A percentile compares a stretch with the other conserved stretches of the same genome.
Conservation (phyloP, 2,797 vertebrate genomes). For the Siniperca scherzeri region DNA sequence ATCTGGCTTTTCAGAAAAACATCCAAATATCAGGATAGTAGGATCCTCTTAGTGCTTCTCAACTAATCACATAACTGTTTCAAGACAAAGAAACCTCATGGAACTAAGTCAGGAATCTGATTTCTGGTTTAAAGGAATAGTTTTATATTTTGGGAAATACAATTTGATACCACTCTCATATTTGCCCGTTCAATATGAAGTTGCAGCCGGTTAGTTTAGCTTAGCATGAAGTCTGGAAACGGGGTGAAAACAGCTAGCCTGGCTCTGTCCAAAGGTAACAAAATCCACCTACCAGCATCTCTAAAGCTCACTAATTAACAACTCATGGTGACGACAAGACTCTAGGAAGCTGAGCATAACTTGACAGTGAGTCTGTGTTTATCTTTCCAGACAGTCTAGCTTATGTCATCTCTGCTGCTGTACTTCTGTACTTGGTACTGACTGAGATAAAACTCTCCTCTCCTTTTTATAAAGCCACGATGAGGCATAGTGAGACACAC, state of each 20-base stretch:
- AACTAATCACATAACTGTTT: neutral
- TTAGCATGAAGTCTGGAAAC: neutral
- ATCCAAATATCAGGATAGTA: neutral
- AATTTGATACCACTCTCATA: neutral
- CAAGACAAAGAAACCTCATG: neutral
- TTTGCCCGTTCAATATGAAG: neutral
- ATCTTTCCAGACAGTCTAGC: neutral
- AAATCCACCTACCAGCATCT: no score
- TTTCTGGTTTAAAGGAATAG: neutral
- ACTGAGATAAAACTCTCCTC: constrained; percentile 49
- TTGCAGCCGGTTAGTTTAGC: neutral
- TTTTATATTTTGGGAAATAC: neutral
- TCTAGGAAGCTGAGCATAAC: neutral
- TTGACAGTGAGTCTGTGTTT: constrained; percentile 7
- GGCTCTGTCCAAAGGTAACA: neutral
- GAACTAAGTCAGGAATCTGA: neutral
- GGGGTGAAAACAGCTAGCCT: neutral
- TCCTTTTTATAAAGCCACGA: constrained; percentile 57
- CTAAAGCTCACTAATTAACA: neutral
- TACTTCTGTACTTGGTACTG: constrained; percentile 30
- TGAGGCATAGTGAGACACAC: neutral
- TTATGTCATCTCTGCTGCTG: constrained; percentile 1
- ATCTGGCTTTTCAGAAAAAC: neutral
- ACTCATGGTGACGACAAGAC: neutral
- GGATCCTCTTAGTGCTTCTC: neutral